Base-by-base conservation (phyloP, 1,140 invertebrate species). In the Tenebrio molitor region DNA sequence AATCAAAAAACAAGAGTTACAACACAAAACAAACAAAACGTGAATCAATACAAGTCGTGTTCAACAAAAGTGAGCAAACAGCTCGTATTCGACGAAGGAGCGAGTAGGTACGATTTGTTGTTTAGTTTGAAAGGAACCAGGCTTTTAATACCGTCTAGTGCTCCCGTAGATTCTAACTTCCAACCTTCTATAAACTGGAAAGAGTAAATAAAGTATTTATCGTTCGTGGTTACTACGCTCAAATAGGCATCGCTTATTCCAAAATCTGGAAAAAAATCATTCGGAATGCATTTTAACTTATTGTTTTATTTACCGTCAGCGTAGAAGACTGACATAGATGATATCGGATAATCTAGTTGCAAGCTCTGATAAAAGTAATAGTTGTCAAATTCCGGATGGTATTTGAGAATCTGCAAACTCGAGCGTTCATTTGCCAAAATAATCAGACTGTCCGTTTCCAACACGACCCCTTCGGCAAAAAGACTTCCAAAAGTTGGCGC, bases 321-420 rank as follows among this genome's bases (percentile, higher is more conserved):
- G 62, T 82, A 80, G 33, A 80, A 82, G 5, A 75, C 65, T 5
- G 79, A 78, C 16, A 80, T 50, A 67, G 77, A 74, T 1, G 71
- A 36, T 5, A 78, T 73, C 12, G 76, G 75, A 17, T 66, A 74
- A 34, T 79, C 77, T 2, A 76, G 50, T 14, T 46, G 14, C 25
- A 82, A 75, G 16, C 44, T 77, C 72, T 82, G 79, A 63, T 80
- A 79, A 29, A 77, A 76, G 62, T 79, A 76, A 69, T 81, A 82
- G 68, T 79, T 80, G 33, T 81, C 71, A 29, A 69, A 76, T 33
- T 73, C 36, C 5, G 41, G 42, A 72, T 81, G 68, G 34, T 82
- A 81, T 69, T 80, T 80, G 16, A 80, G 70, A 36, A 82, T 68
- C 42, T 74, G 74, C n/a, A 80, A 19, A 7, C 71, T 68, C 6